Base-by-base conservation (phyloP, 2,113 vertebrate species). In the Gallinago jamesoni region DNA sequence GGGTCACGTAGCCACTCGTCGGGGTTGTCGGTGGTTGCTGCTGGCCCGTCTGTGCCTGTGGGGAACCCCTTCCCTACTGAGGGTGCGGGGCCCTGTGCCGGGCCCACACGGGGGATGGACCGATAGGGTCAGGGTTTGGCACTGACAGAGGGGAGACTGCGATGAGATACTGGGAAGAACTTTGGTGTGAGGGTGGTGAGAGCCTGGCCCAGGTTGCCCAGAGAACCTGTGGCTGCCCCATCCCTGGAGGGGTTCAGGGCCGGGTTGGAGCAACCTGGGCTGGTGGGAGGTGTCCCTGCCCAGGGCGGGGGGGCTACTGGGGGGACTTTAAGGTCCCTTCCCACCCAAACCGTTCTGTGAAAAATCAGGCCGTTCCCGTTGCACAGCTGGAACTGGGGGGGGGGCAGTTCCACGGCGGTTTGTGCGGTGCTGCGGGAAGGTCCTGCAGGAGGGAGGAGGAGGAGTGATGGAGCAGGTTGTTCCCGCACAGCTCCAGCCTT, bases 101-200 rank as follows among this genome's bases (percentile, higher is more conserved):
- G 14, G 52, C 45, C 21, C 24, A 2, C 1, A 1, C 4, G 24
- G 17, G 45, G 5, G 30, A 6, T 6, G 14, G 39, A 2, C 43
- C 11, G 5, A 17, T 3, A 4, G 33, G 33, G 57, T 13, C 15
- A 60, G 1, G 9, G 23, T 37, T 60, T 60, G 25, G 24, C 6
- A 25, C 59, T 16, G n/a, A 7, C 16, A 37, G n/a, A 25, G 14
- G 9, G 24, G 57, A 39, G 39, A 39, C 9, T 35, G 8, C 35
- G 57, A 15, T 24, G 8, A 7, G 6, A 39, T 39, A 39, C 39
- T 39, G 23, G 57, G 57, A 24, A 35, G n/a, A n/a, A 22, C 20
- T 35, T 35, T 4, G 5, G 8, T 35, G 57, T 60, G 57, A 10
- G 57, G 57, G n/a, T 4, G 57, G 57, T 35, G 57, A 35, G 57